phyloP scores from a whole-genome alignment of 2,888 invertebrate species.

The Tiphia femorata region DNA sequence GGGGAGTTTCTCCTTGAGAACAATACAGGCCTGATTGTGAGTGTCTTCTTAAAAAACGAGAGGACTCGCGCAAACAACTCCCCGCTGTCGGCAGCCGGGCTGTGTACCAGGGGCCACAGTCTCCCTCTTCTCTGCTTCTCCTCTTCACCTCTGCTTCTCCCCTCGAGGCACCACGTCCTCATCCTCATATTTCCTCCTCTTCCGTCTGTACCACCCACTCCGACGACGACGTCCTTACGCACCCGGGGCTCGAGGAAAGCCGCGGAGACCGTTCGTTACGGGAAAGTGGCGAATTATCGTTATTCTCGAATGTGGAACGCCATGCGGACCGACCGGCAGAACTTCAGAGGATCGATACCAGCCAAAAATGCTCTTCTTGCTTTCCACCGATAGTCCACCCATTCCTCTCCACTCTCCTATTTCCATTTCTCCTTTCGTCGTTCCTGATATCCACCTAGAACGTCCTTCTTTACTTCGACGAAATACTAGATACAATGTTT shows the following conservation, averaged over 20 bases:
- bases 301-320: constrained; percentile 41
- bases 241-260: constrained; percentile 15
- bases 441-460: too few species aligned
- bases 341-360: too few species aligned
- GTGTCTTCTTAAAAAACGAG: constrained; percentile 40
- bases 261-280: constrained; percentile 45
- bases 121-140: not conserved
- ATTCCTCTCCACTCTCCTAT: too few species aligned
- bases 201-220: constrained; percentile 8
- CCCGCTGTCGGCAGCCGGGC: not conserved
- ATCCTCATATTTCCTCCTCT: too few species aligned
- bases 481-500: too few species aligned
- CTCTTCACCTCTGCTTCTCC: not conserved
- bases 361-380: too few species aligned
- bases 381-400: too few species aligned
- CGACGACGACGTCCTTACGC: constrained; percentile 9
- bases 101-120: not conserved
- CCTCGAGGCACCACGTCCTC: not conserved
- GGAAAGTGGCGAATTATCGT: constrained; percentile 46
- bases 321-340: too few species aligned
- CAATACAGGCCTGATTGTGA: constrained; percentile 47
- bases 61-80: constrained; percentile 37
- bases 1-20: constrained; percentile 46
- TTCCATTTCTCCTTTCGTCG: too few species aligned
- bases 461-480: too few species aligned